Evolutionary conservation across 2,113 vertebrate genomes (phyloP), one percentile per base, ranked within the genome.

Genomic region (Crotalus horridus): DNA sequence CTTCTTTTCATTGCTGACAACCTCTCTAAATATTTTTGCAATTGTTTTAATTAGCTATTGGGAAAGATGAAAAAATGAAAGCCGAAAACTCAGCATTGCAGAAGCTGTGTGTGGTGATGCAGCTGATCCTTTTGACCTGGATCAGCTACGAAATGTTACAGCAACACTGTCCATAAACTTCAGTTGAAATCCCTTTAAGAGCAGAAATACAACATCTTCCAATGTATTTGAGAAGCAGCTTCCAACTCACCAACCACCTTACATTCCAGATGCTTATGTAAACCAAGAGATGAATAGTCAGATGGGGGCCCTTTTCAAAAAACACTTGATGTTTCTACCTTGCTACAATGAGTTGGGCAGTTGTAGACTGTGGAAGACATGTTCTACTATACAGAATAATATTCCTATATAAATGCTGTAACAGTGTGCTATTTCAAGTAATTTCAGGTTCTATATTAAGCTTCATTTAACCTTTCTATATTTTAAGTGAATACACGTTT

Each of bases 71-170:
- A 23, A 0, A 15, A 81, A 93, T 92, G 85, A 1, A 43, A 86
- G 39, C 23, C 69, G 91, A 91, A 93, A 93, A 85, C 17, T 13
- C 69, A 85, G 43, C 86, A 91, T 55, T 91, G 90, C 85, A 94
- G 89, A 95, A 95, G 91, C 93, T 92, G 39, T 94, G n/a, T 94
- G 89, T 58, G 88, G 20, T 24, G 74, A 81, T 20, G 74, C 74
- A 81, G 33, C 33, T 81, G 10, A 90, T 7, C 2, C 93, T 93
- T 94, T 89, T 95, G 46, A 58, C 87, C 48, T 39, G 53, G 87
- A 89, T n/a, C 94, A 51, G 89, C 0, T 93, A 88, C 89, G 87
- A 92, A 54, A 3, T 39, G 8, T 91, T 94, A 33, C 89, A 92
- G 88, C 94, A 93, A 10, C 86, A 94, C 90, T 88, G 61, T 93